phyloP scores from a whole-genome alignment of 2,797 vertebrate species.

The Chanos chanos region DNA sequence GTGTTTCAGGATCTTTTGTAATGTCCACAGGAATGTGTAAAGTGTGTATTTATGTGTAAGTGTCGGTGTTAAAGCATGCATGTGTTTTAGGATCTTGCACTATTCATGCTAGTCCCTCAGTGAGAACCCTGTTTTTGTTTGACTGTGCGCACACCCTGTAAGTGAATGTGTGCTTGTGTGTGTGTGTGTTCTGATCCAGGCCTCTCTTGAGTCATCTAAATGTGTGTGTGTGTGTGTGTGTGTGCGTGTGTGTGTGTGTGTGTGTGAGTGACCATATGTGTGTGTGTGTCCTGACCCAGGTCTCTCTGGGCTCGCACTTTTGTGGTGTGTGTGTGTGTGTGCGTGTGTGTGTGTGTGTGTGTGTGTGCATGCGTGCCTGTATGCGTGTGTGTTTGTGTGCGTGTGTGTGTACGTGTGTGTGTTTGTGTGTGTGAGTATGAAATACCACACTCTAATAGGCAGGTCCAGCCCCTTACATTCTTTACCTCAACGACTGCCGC shows the following conservation, averaged over 20 bases:
- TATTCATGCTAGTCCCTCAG: background rate
- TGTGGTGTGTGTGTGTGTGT: no score
- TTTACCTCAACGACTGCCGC: slow-evolving; percentile 77
- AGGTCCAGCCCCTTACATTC: slow-evolving; percentile 76
- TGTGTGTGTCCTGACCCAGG: slow-evolving; percentile 31
- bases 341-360: background rate
- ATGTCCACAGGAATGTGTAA: no score
- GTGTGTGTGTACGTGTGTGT: slow-evolving; percentile 30
- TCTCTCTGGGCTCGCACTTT: slow-evolving; percentile 24
- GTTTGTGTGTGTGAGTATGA: slow-evolving; percentile 50
- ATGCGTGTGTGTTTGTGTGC: slow-evolving; percentile 30
- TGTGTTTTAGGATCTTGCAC: no score
- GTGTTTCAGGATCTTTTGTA: background rate
- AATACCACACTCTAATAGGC: slow-evolving; percentile 79
- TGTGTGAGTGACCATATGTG: slow-evolving; percentile 17
- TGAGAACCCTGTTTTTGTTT: background rate
- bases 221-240: background rate
- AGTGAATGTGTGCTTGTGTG: slow-evolving; percentile 3
- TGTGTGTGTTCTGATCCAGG: slow-evolving; percentile 1
- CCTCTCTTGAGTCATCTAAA: background rate
- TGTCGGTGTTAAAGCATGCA: no score
- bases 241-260: background rate
- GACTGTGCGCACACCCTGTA: slow-evolving; percentile 16
- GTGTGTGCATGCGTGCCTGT: slow-evolving; percentile 5
- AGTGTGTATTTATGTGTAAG: slow-evolving; percentile 9